These are phyloP conservation scores for Eudyptes chrysolophus DNA, from an alignment of 2,113 vertebrate species.

Conservation along the genomic window DNA sequence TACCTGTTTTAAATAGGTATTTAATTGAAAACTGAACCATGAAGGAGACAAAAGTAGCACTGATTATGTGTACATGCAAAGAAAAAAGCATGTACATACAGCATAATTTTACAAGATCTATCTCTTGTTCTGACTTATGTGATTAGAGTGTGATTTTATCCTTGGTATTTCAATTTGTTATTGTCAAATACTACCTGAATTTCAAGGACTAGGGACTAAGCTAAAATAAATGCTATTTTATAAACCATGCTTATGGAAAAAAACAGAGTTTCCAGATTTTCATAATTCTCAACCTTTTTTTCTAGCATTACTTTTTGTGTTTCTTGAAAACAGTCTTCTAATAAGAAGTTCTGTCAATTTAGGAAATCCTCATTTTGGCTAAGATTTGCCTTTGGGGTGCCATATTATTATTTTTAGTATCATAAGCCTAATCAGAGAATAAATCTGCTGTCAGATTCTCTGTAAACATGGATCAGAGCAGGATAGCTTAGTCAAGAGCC, in stretches of 20 bases:
- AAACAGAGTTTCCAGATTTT: neutral
- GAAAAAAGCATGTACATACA: neutral
- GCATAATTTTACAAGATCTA: neutral
- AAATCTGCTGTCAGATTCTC: neutral
- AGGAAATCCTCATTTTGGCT: neutral
- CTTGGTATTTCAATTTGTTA: neutral
- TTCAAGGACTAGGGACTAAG: neutral
- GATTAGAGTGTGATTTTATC: neutral
- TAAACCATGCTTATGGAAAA: neutral
- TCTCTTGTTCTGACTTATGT: neutral
- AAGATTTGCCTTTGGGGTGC: neutral
- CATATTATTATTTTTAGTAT: neutral
- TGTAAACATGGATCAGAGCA: neutral
- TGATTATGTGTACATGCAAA: neutral
- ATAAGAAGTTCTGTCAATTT: neutral
- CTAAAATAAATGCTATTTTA: neutral
- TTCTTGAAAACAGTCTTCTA: neutral
- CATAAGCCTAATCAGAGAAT: neutral
- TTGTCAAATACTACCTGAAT: neutral
- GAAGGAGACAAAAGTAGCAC: neutral
- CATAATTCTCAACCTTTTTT: neutral
- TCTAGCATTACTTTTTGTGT: neutral
- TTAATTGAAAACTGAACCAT: neutral
- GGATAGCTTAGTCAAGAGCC: neutral
- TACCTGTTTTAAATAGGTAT: neutral